Evolutionary conservation across 2,113 vertebrate genomes (phyloP).

Genomic region (Coryphaenoides rupestris): DNA sequence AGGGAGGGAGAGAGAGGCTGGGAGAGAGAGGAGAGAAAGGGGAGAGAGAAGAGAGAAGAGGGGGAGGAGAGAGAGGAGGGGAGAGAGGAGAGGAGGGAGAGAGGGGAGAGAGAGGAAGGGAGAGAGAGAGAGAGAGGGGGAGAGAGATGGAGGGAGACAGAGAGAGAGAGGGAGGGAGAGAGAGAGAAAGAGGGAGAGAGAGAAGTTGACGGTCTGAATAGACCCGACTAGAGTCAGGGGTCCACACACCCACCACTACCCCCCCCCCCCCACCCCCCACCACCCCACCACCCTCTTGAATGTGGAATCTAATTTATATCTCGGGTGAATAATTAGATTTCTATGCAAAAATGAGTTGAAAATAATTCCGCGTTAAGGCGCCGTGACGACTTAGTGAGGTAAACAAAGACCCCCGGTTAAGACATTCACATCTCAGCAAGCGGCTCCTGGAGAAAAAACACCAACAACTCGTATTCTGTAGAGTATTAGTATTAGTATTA

Average conservation of each 20-base stretch:
- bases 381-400: conserved; percentile 45
- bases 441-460: neutral
- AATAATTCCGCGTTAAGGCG: conserved; percentile 56
- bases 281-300: conserved; percentile 60
- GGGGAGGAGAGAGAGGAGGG: too few relatives aligned
- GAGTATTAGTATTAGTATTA: too few relatives aligned
- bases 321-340: conserved; percentile 76
- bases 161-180: conserved; percentile 43
- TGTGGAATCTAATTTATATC: conserved; percentile 77
- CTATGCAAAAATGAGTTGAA: conserved; percentile 73
- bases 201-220: conserved; percentile 46
- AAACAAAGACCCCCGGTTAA: conserved; percentile 43
- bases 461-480: too few relatives aligned
- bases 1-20: too few relatives aligned
- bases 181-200: conserved; percentile 51
- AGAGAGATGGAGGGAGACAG: too few relatives aligned
- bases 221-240: conserved; percentile 61
- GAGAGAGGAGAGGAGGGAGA: too few relatives aligned
- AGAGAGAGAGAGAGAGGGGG: too few relatives aligned
- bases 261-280: too few relatives aligned
- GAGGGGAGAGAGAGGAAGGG: too few relatives aligned
- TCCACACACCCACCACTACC: conserved; percentile 23
- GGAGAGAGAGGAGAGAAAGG: too few relatives aligned
- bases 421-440: conserved; percentile 5
- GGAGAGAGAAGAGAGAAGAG: too few relatives aligned